Conservation (phyloP, 2,113 vertebrate genomes). For the Amphiprion percula region DNA sequence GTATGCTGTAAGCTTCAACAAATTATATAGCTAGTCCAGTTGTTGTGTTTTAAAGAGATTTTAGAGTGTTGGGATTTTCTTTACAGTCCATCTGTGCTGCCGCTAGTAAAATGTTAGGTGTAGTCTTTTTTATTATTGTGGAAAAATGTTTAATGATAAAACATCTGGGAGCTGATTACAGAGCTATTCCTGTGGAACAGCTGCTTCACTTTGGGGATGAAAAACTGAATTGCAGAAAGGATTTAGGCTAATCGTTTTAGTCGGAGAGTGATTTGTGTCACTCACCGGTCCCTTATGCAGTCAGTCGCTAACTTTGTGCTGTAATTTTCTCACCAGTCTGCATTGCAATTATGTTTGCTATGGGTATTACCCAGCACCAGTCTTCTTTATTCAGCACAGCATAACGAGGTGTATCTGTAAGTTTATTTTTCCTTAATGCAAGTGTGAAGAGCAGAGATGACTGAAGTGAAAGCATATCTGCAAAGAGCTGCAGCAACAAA, state of each 20-base stretch:
- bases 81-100: slow-evolving; percentile 53
- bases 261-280: slow-evolving; percentile 46
- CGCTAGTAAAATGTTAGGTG: slow-evolving; percentile 62
- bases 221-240: slow-evolving; percentile 53
- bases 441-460: slow-evolving; percentile 10
- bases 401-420: slow-evolving; percentile 6
- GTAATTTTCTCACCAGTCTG: slow-evolving; percentile 23
- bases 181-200: slow-evolving; percentile 62
- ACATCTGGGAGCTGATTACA: slow-evolving; percentile 76
- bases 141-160: slow-evolving; percentile 61
- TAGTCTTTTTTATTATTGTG: slow-evolving; percentile 65
- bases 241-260: slow-evolving; percentile 59
- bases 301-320: slow-evolving; percentile 22
- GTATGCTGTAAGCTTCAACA: slow-evolving; percentile 22
- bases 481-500: slow-evolving; percentile 17
- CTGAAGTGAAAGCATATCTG: slow-evolving; percentile 10
- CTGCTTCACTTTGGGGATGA: slow-evolving; percentile 64
- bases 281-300: slow-evolving; percentile 30
- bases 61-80: slow-evolving; percentile 17
- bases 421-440: background rate
- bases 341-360: slow-evolving; percentile 31
- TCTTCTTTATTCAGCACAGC: slow-evolving; percentile 6
- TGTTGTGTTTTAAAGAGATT: slow-evolving; percentile 40
- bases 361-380: slow-evolving; percentile 5
- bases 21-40: slow-evolving; percentile 56